Evolutionary conservation across 2,797 vertebrate species (phyloP), one percentile per base, ranked within the genome.

Genomic region (Avahi laniger): DNA sequence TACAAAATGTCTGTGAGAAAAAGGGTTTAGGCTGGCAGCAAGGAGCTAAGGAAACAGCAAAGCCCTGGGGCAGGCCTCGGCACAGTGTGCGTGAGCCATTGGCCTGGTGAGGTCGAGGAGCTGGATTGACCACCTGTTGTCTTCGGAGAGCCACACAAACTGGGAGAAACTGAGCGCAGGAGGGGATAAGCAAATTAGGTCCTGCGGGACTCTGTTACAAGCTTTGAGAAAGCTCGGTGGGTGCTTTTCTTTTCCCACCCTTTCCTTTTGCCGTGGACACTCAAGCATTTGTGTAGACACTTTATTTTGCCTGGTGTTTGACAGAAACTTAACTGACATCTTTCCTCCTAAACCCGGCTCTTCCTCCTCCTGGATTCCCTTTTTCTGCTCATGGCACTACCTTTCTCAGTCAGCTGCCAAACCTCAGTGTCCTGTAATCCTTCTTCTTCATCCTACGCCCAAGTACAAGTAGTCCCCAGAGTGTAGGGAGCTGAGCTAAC

Each of bases 381-480:
- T 54, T 81, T 61, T 67, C 43, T 54, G 15, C 9, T 73, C n/a
- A 26, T 1, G 24, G 14, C 43, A 54, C 28, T 73, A 9, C 57
- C 43, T 76, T 86, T 70, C 63, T 89, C n/a, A 38, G 43, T 81
- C 59, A 72, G 26, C 38, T 61, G 15, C 22, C 89, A 83, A 82
- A 28, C n/a, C n/a, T 80, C 35, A 15, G n/a, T n/a, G 10, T 46
- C 89, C 73, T 75, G 67, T 33, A 85, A 17, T 65, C 57, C 7
- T 18, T 76, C 50, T 57, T 92, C 61, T 38, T 67, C 54, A 30
- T 54, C 35, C 38, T 67, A 0, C 17, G 38, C 46, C 69, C 41
- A 24, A 0, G 20, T 63, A n/a, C 41, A 24, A 0, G 20, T 63
- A n/a, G 20, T 83, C 50, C 38, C 13, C 69, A 59, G 41, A 82